Base-by-base conservation (phyloP, 2,113 vertebrate genomes). In the Corvus cornix region DNA sequence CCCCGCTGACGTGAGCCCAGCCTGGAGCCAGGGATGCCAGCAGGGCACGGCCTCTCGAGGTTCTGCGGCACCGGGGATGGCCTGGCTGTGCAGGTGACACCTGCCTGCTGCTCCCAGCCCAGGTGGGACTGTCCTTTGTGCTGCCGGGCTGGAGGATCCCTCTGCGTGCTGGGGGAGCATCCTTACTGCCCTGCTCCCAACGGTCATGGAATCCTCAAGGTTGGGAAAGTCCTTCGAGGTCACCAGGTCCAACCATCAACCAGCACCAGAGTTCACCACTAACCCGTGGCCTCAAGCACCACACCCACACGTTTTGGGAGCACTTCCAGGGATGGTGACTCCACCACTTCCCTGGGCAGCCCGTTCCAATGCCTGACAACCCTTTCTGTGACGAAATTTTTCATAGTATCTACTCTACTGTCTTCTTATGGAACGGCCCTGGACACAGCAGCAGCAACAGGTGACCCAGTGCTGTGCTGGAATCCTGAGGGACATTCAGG, bases 31-130 rank as follows among this genome's bases (percentile, higher is more conserved):
- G 18, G 11, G 44, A 2, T 2, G 3, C 30, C 79, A 22, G 60
- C 23, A 23, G 75, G 55, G 35, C 51, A 30, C 0, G 0, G 48
- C 27, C 27, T 16, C 44, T 19, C 1, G 3, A 6, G 44, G 33
- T 5, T 44, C 77, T 3, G 77, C 0, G 2, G 23, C 46, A 5
- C 6, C 24, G 1, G 18, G n/a, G 33, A 24, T 0, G 1, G 17
- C 16, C 4, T 0, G 1, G 63, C 2, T 0, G 28, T 3, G 39
- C 7, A 6, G 49, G 17, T 55, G 86, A 30, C 58, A 21, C 21
- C 44, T 44, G 27, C 46, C 30, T 28, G 75, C 55, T 44, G 27
- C n/a, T 41, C 11, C 53, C 26, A 56, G 66, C 72, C 35, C 44
- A 21, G 10, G n/a, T 15, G 31, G 17, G 62, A 17, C 35, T 9